A percentile compares a stretch with the other conserved stretches of the same genome.
phyloP scores from a whole-genome alignment of 1,140 invertebrate genomes.

The Cylas formicarius region DNA sequence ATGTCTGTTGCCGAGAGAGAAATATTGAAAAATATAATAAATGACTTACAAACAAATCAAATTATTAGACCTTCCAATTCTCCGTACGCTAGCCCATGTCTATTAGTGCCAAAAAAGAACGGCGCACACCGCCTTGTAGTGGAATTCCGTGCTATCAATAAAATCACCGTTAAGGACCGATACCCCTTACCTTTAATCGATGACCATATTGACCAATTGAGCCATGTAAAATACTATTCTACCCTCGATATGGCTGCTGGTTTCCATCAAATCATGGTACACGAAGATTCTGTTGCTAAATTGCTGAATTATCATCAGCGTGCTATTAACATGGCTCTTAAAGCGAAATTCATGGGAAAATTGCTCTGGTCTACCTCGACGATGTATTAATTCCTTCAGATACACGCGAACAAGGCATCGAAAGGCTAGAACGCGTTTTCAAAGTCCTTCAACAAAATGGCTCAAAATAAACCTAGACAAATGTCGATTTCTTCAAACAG shows the following conservation, averaged over 20 bases:
- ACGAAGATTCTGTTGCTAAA: slow-evolving; percentile 36
- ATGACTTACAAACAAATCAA: too few species aligned
- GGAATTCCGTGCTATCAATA: slow-evolving; percentile 47
- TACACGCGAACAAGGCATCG: slow-evolving; percentile 23
- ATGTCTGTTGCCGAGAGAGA: too few species aligned
- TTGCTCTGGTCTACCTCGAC: slow-evolving; percentile 27
- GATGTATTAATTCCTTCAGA: slow-evolving; percentile 28
- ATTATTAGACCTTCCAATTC: too few species aligned
- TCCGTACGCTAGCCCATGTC: too few species aligned
- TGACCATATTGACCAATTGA: slow-evolving; percentile 37
- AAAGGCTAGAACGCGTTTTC: slow-evolving; percentile 26
- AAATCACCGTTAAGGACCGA: slow-evolving; percentile 31
- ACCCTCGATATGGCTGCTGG: slow-evolving; percentile 27
- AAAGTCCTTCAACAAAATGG: slow-evolving; percentile 12
- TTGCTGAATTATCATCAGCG: too few species aligned
- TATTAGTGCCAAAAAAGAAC: too few species aligned
- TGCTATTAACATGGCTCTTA: too few species aligned
- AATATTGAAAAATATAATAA: too few species aligned
- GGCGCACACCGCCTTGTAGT: too few species aligned
- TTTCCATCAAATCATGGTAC: slow-evolving; percentile 30
- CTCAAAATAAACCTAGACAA: slow-evolving; percentile 21
- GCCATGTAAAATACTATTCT: slow-evolving; percentile 28
- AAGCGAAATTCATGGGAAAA: too few species aligned
- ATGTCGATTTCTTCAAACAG: slow-evolving; percentile 17
- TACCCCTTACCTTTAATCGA: slow-evolving; percentile 45